Percentiles rank a stretch among this genome's conserved stretches.
These are phyloP conservation scores for Oncopeltus fasciatus DNA, from an alignment of 1,140 invertebrate genomes.

Conservation along the genomic window DNA sequence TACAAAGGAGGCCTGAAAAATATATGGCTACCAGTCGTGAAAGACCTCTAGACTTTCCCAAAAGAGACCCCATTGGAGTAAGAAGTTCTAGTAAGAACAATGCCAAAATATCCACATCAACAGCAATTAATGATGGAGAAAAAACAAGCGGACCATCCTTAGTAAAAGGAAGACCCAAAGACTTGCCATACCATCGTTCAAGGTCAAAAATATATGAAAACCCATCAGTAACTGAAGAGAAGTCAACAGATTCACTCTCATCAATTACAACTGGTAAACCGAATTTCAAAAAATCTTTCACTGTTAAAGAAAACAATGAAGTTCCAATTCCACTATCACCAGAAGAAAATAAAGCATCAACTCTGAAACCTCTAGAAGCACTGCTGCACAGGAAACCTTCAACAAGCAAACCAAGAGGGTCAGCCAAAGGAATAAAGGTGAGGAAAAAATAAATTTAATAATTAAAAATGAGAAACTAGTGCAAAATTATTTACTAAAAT, in stretches of 20 bases:
- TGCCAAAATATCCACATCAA: background rate
- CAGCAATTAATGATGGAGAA: background rate
- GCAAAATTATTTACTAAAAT: too few relatives aligned
- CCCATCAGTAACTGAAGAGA: too few relatives aligned
- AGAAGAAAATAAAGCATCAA: background rate
- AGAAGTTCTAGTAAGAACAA: background rate
- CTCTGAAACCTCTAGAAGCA: background rate
- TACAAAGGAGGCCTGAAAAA: background rate
- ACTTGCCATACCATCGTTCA: background rate
- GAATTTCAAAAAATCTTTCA: too few relatives aligned
- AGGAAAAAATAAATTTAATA: too few relatives aligned
- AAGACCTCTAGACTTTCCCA: background rate
- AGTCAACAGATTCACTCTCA: too few relatives aligned
- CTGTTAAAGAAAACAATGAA: constrained; percentile 1
- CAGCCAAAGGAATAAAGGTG: background rate
- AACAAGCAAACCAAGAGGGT: background rate
- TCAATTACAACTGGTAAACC: too few relatives aligned
- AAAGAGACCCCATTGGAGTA: background rate
- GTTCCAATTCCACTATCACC: background rate
- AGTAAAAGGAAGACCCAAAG: background rate
- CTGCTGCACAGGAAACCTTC: background rate
- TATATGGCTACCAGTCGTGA: background rate
- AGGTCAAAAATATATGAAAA: too few relatives aligned
- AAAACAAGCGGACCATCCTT: background rate
- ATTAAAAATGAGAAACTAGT: too few relatives aligned